phyloP scores from a whole-genome alignment of 2,797 vertebrate genomes.

The Pteronotus mesoamericanus region DNA sequence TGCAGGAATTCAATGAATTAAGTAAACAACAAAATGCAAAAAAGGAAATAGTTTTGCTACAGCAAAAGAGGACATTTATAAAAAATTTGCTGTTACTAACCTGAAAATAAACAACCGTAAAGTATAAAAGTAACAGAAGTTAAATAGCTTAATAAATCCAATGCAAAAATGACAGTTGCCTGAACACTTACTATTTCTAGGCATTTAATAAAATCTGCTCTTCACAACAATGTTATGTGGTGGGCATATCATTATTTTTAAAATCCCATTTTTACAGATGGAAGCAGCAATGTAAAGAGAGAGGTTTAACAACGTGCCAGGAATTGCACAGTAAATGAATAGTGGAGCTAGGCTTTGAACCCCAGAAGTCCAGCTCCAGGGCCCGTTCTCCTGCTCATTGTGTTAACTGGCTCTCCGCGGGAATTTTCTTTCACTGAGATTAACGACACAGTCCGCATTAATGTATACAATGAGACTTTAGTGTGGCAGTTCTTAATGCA shows the following conservation, averaged over 20 bases:
- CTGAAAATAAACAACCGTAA: slow-evolving; percentile 17
- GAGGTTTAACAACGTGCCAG: not conserved
- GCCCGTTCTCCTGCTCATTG: not conserved
- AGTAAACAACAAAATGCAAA: not conserved
- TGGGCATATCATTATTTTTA: not conserved
- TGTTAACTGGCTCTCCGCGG: not conserved
- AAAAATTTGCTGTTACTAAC: not conserved
- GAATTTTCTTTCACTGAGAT: not conserved
- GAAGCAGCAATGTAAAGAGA: not conserved
- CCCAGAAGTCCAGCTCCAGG: not conserved
- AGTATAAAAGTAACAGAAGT: not conserved
- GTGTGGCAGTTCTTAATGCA: not conserved
- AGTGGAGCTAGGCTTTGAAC: not conserved
- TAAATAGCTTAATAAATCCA: slow-evolving; percentile 7
- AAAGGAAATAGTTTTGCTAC: not conserved
- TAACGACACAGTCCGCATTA: not conserved
- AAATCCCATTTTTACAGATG: not conserved
- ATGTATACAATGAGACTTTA: not conserved
- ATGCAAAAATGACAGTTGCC: not conserved
- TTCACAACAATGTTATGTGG: not conserved
- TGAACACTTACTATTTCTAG: not conserved
- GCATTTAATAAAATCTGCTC: not conserved
- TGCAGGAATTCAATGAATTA: not conserved
- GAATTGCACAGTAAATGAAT: not conserved
- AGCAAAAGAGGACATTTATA: not conserved